Percentiles rank a stretch among this genome's conserved stretches.
phyloP scores from a whole-genome alignment of 2,113 vertebrate species.

The Egretta garzetta region DNA sequence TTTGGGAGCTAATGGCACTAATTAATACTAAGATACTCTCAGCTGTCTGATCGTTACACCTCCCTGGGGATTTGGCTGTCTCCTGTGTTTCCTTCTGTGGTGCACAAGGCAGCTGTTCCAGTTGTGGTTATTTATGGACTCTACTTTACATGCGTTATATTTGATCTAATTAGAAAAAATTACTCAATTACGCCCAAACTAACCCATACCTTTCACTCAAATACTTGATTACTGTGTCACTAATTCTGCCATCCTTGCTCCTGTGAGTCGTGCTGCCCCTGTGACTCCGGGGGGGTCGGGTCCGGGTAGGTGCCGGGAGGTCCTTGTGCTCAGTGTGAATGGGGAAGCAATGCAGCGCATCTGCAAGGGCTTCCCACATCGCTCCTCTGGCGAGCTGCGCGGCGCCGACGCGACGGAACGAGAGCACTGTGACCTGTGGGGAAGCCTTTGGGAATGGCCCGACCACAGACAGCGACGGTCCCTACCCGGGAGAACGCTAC shows the following conservation, averaged over 20 bases:
- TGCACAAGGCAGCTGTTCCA: neutral
- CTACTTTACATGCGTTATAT: neutral
- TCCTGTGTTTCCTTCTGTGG: neutral
- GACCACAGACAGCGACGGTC: neutral
- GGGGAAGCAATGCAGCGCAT: neutral
- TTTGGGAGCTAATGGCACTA: neutral
- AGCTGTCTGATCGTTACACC: neutral
- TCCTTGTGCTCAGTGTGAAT: neutral
- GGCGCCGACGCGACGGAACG: neutral
- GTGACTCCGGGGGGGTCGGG: neutral
- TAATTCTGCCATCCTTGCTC: neutral
- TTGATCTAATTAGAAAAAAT: neutral
- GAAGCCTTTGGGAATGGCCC: neutral
- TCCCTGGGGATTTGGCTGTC: neutral
- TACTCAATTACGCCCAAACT: neutral
- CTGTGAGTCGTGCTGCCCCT: neutral
- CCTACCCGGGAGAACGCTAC: neutral
- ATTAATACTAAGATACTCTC: neutral
- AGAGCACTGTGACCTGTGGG: rapidly evolving
- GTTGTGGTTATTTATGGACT: neutral
- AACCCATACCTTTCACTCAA: neutral
- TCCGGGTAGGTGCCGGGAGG: rapidly evolving
- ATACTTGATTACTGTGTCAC: neutral
- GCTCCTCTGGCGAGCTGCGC: neutral
- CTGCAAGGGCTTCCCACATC: neutral